Percentiles rank a stretch among this genome's conserved stretches.
Conservation (phyloP, 2,113 vertebrate species). For the Nematolebias whitei region DNA sequence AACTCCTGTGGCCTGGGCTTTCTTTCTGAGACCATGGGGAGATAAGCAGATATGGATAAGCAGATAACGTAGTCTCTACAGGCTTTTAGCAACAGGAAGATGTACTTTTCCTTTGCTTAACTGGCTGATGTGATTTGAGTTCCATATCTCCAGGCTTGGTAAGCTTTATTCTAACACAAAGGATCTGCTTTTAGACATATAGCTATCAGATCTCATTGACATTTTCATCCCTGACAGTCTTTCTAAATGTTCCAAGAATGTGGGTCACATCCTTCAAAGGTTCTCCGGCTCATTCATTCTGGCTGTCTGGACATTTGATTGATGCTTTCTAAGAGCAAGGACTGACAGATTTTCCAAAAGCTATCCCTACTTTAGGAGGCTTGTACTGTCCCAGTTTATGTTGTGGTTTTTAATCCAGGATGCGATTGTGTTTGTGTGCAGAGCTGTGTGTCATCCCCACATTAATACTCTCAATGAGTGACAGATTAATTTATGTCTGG, state of each 20-base stretch:
- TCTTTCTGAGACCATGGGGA: slow-evolving; percentile 61
- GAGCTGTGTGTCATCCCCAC: slow-evolving; percentile 58
- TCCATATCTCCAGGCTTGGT: slow-evolving; percentile 54
- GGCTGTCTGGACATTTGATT: slow-evolving; percentile 53
- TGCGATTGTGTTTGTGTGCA: slow-evolving; percentile 41
- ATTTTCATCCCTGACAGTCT: slow-evolving; percentile 44
- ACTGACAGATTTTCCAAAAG: slow-evolving; percentile 59
- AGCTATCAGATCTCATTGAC: slow-evolving; percentile 37
- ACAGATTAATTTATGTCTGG: slow-evolving; percentile 98
- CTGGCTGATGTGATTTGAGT: slow-evolving; percentile 52
- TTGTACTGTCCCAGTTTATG: slow-evolving; percentile 77
- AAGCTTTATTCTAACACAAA: slow-evolving; percentile 52
- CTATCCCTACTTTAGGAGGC: slow-evolving; percentile 64
- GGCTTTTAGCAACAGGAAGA: slow-evolving; percentile 70
- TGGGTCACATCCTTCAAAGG: slow-evolving; percentile 27
- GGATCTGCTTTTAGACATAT: slow-evolving; percentile 51
- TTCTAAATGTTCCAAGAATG: slow-evolving; percentile 32
- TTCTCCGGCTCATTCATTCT: slow-evolving; percentile 47
- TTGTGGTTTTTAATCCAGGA: slow-evolving; percentile 49
- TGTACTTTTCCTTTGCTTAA: slow-evolving; percentile 41
- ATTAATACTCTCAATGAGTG: slow-evolving; percentile 88
- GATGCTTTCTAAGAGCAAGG: slow-evolving; percentile 51
- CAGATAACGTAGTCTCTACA: slow-evolving; percentile 68
- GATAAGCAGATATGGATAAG: slow-evolving; percentile 70
- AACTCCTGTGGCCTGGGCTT: slow-evolving; percentile 55